Conservation (phyloP, 2,888 invertebrate species). For the Escarpia spicata region DNA sequence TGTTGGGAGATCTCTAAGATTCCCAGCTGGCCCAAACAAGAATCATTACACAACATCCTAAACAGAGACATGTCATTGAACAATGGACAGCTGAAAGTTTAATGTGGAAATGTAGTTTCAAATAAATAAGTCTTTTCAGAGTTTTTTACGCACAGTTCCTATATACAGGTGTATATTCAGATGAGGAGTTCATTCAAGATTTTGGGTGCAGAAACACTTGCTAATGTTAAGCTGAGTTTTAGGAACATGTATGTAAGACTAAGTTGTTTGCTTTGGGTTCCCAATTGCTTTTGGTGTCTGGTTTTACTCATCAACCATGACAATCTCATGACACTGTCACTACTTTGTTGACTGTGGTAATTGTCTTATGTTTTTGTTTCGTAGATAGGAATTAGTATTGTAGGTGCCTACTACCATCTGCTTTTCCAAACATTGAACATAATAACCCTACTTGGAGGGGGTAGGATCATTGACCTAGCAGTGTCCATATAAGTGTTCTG, state of each 20-base stretch:
- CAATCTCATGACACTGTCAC: too few relatives aligned
- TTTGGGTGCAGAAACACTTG: too few relatives aligned
- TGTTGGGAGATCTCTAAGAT: neutral
- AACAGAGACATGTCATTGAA: too few relatives aligned
- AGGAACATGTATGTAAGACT: neutral
- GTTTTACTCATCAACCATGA: neutral
- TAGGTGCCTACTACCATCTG: neutral
- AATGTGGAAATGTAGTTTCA: too few relatives aligned
- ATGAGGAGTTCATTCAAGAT: too few relatives aligned
- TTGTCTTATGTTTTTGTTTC: neutral
- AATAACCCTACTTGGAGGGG: neutral
- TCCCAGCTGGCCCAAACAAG: neutral
- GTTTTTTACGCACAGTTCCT: too few relatives aligned
- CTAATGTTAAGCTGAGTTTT: too few relatives aligned
- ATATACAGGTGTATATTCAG: too few relatives aligned
- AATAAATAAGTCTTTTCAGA: too few relatives aligned
- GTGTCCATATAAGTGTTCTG: neutral
- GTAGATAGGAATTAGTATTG: neutral
- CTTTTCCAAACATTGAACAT: neutral
- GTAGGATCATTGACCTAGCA: neutral
- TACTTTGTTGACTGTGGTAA: neutral
- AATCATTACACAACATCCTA: too few relatives aligned
- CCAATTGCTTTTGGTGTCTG: neutral
- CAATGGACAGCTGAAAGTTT: too few relatives aligned
- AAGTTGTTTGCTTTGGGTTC: neutral